phyloP scores from a whole-genome alignment of 2,113 vertebrate species.

The Cebidichthys violaceus region DNA sequence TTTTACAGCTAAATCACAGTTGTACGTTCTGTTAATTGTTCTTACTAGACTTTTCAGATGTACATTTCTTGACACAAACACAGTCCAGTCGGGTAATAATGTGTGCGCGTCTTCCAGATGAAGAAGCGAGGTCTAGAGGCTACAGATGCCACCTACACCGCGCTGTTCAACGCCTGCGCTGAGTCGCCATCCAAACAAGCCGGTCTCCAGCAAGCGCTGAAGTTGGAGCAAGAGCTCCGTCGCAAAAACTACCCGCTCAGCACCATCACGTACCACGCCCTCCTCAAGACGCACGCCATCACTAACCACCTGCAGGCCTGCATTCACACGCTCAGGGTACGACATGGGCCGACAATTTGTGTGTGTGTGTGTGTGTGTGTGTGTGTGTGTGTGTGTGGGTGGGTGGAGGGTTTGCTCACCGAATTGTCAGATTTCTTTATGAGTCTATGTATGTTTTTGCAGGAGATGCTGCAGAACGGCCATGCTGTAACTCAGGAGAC shows the following conservation, averaged over 20 bases:
- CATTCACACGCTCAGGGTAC: conserved; percentile 89
- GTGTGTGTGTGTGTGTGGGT: fast-evolving
- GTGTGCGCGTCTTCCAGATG: conserved; percentile 84
- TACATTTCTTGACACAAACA: too few relatives aligned
- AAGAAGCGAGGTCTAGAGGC: conserved; percentile 91
- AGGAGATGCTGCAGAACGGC: conserved; percentile 92
- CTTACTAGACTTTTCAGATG: too few relatives aligned
- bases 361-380: background rate
- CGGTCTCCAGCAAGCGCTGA: conserved; percentile 88
- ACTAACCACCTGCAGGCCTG: conserved; percentile 89
- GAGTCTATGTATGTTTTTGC: conserved; percentile 28
- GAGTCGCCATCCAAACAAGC: conserved; percentile 88
- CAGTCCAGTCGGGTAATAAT: background rate
- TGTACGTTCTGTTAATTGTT: too few relatives aligned
- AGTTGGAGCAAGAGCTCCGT: conserved; percentile 87
- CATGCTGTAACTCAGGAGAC: conserved; percentile 89
- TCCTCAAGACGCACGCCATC: conserved; percentile 89
- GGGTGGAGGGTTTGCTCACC: too few relatives aligned
- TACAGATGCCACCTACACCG: conserved; percentile 91
- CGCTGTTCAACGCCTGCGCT: conserved; percentile 94
- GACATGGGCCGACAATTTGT: too few relatives aligned
- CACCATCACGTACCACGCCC: conserved; percentile 89
- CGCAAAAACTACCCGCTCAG: conserved; percentile 85
- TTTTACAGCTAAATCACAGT: too few relatives aligned
- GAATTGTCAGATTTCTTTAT: background rate